Base-by-base conservation (phyloP, 2,113 vertebrate species). In the Meles meles region DNA sequence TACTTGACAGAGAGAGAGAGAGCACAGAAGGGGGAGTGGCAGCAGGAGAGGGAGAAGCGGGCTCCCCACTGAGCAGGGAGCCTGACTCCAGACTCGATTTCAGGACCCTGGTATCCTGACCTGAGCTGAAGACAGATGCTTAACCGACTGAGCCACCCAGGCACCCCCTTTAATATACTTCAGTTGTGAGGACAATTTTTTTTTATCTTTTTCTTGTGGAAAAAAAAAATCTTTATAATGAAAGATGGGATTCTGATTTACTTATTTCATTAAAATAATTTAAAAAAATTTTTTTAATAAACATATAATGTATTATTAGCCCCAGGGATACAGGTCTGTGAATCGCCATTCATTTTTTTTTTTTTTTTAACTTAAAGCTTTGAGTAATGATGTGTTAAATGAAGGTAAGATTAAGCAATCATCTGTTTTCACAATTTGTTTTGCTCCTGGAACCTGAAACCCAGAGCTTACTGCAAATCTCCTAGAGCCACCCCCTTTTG, bases 401-500 rank as follows among this genome's bases (percentile, higher is more conserved):
- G 63, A 87, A 59, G 34, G 76, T 34, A 72, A 74, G 77, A 23
- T 88, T 88, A 37, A 49, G 44, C 57, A 94, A 94, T 69, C 20
- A 4, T 65, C 37, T 76, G 31, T 92, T 88, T 91, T 79, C 76
- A 79, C 71, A 74, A 44, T 85, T 88, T 92, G 47, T 74, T 71
- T 44, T 96, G 42, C 23, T 94, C 52, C n/a, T 47, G 57, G 57
- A 94, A 86, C 42, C 65, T 87, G 88, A 94, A 85, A 76, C 88
- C n/a, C 27, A 18, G 57, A 55, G 82, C 25, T 86, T 83, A 27
- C 29, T 31, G 67, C 57, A 61, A 39, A 44, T 61, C 47, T 74
- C 83, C 63, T 57, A 29, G 82, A 85, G 42, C n/a, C 7, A 44
- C 6, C 25, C 9, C 8, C 61, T 18, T 14, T 90, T 10, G 18